Evolutionary conservation across 2,888 invertebrate genomes (phyloP).

Genomic region (Harmothoe impar): DNA sequence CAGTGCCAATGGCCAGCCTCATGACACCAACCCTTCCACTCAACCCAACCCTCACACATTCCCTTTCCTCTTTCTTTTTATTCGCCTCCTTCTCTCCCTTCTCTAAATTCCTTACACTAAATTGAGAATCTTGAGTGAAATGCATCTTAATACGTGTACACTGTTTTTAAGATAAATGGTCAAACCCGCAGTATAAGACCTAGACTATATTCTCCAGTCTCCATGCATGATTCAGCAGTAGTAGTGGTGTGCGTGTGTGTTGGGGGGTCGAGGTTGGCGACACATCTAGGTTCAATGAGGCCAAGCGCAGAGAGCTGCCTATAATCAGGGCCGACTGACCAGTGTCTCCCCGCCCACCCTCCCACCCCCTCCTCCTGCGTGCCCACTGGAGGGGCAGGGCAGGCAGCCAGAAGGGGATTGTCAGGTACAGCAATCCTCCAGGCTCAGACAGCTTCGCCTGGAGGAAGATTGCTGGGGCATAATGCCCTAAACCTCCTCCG

Average conservation of each 20-base stretch:
- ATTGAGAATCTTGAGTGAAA: no score
- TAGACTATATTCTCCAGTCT: slow-evolving; percentile 3
- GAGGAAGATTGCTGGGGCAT: slow-evolving; percentile 19
- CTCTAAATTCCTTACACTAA: no score
- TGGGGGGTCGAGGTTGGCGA: neutral
- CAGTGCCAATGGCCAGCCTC: slow-evolving; percentile 33
- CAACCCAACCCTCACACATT: neutral
- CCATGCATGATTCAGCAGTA: slow-evolving; percentile 6
- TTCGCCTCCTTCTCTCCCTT: no score
- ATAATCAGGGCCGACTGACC: slow-evolving; percentile 45
- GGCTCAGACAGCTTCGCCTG: neutral
- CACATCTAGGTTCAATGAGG: slow-evolving; percentile 27
- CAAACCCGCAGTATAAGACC: neutral
- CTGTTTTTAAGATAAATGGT: neutral
- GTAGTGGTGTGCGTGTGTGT: neutral
- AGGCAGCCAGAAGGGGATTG: slow-evolving; percentile 27
- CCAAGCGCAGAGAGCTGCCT: slow-evolving; percentile 13
- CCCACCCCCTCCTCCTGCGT: neutral
- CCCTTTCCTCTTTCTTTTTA: no score
- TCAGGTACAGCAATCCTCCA: neutral
- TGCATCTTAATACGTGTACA: neutral
- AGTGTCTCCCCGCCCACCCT: neutral
- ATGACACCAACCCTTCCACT: neutral
- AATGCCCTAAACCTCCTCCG: slow-evolving; percentile 37
- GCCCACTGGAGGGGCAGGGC: neutral